These are phyloP conservation scores for Odontesthes bonariensis DNA, from an alignment of 2,113 vertebrate genomes.

Conservation along the genomic window DNA sequence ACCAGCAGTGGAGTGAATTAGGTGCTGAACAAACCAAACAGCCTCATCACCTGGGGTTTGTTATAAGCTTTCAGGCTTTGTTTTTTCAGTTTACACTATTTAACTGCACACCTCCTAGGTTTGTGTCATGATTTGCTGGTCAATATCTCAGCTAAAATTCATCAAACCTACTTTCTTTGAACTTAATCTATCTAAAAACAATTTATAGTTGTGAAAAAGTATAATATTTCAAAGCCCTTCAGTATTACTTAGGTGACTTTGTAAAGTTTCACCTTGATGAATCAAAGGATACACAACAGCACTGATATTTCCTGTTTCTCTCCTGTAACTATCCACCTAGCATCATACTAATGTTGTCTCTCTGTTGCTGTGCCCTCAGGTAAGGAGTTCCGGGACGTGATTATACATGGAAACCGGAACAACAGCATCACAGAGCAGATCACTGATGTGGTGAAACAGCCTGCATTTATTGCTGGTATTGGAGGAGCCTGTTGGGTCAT, in stretches of 20 bases:
- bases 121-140: constrained; percentile 33
- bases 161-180: constrained; percentile 41
- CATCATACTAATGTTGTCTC: constrained; percentile 3
- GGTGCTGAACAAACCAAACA: constrained; percentile 67
- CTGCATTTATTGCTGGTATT: constrained; percentile 98
- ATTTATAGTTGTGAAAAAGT: constrained; percentile 22
- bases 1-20: constrained; percentile 62
- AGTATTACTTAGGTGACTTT: not conserved
- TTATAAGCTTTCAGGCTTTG: constrained; percentile 68
- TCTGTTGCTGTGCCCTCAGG: constrained; percentile 65
- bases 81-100: constrained; percentile 56
- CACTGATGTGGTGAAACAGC: constrained; percentile 98
- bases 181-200: constrained; percentile 28
- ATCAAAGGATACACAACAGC: constrained; percentile 18
- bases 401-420: constrained; percentile 93
- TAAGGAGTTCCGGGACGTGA: constrained; percentile 89
- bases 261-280: constrained; percentile 38
- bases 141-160: constrained; percentile 56
- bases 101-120: constrained; percentile 56
- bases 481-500: constrained; percentile 99
- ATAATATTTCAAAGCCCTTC: constrained; percentile 11
- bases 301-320: constrained; percentile 9
- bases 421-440: constrained; percentile 99
- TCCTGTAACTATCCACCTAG: constrained; percentile 7
- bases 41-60: constrained; percentile 65